Evolutionary conservation across 2,888 invertebrate species (phyloP), one percentile per base, ranked within the genome.

Genomic region (Drepanosiphum platanoidis): DNA sequence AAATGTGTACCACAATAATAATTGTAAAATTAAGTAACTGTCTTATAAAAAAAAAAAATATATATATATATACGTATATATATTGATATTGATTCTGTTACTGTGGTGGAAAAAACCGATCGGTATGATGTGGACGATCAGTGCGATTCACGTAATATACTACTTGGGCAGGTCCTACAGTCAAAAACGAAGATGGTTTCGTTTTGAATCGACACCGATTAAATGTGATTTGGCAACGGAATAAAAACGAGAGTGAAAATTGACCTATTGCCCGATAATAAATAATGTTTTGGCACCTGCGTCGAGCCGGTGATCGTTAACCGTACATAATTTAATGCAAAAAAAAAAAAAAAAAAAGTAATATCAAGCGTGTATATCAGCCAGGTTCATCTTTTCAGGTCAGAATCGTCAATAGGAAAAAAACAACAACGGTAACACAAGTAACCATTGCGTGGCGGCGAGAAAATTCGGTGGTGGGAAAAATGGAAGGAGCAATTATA

Each of bases 311-410:
- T 8, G 18, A 70, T n/a, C n/a, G 34, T 61, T 68, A 52, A 52
- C 46, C 34, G 27, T 52, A 52, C 72, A 42, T 80, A 70, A 79
- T 79, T 18, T 46, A 8, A 72, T 30, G 8, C 7, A 39, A 39
- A 36, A 13, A 36, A 64, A 71, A 80, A 52, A 61, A 61, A 39
- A 71, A 42, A 18, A 71, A 39, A 71, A 71, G 13, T n/a, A 32
- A n/a, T n/a, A n/a, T n/a, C n/a, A n/a, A n/a, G 34, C 7, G 13
- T 11, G 13, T 5, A 1, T 46, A 75, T 82, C 83, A 7, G 46
- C 58, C 64, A 22, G 36, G 83, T 68, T 75, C 83, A 84, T 84
- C 83, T 52, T 84, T 84, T 30, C 83, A 36, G 83, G 83, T 75
- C 83, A 83, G 27, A 70, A 46, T 30, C 32, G 32, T 30, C 34